Conservation (phyloP, 2,888 invertebrate species). For the Euproctis similis region DNA sequence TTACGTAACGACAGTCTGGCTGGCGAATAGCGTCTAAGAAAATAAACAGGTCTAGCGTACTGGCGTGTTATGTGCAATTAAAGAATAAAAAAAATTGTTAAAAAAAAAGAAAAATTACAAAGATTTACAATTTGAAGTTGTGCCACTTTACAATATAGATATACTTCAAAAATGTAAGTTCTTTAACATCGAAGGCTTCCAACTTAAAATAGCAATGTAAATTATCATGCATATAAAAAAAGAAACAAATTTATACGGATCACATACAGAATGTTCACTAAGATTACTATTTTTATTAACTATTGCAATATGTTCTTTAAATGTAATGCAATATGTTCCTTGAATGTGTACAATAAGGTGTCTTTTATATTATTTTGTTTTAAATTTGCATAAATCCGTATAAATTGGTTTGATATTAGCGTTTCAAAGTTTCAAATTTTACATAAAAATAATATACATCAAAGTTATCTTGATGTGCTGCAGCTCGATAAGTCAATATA, state of each 20-base stretch:
- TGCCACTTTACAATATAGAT: neutral
- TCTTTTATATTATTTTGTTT: too few relatives aligned
- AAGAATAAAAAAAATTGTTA: slow-evolving; percentile 24
- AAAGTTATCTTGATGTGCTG: slow-evolving; percentile 1
- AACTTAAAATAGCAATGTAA: slow-evolving; percentile 15
- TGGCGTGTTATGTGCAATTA: slow-evolving; percentile 32
- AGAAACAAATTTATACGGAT: too few relatives aligned
- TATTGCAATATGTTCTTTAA: too few relatives aligned
- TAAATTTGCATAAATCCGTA: too few relatives aligned
- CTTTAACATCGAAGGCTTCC: slow-evolving; percentile 11
- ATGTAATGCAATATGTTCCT: too few relatives aligned
- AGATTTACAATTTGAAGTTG: slow-evolving; percentile 8
- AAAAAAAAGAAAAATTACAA: slow-evolving; percentile 7
- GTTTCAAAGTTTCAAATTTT: neutral
- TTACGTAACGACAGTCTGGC: slow-evolving; percentile 88
- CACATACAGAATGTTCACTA: too few relatives aligned
- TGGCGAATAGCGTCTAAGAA: slow-evolving; percentile 88
- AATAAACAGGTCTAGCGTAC: slow-evolving; percentile 65
- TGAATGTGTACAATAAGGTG: too few relatives aligned
- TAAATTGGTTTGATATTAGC: too few relatives aligned
- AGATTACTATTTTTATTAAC: too few relatives aligned
- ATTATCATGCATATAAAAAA: slow-evolving; percentile 19
- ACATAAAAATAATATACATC: slow-evolving; percentile 2
- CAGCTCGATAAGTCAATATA: too few relatives aligned
- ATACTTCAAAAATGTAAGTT: slow-evolving; percentile 12